Conservation (phyloP, 1,140 invertebrate genomes). For the Heliconius melpomene region DNA sequence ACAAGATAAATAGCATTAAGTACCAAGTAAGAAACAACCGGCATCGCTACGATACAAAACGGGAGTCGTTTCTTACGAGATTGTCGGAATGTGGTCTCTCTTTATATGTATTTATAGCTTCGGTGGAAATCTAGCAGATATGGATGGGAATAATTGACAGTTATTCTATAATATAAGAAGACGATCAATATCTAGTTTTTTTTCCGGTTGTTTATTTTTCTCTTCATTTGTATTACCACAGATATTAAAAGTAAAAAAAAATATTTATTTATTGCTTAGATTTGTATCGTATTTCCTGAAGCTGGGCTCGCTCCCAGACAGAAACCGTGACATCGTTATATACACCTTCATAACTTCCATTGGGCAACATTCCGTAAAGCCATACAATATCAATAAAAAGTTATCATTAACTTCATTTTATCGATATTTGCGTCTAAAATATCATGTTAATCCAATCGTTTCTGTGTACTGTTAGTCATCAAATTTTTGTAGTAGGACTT, state of each 20-base stretch:
- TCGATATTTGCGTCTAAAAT: neutral
- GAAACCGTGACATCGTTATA: too few species aligned
- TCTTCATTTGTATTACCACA: too few species aligned
- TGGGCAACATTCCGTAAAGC: neutral
- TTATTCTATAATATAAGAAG: neutral
- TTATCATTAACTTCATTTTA: neutral
- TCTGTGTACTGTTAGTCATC: neutral
- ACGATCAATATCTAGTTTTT: neutral
- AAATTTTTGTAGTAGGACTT: neutral
- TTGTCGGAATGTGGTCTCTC: slow-evolving; percentile 1
- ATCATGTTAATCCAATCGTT: neutral
- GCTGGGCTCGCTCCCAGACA: neutral
- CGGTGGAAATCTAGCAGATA: neutral
- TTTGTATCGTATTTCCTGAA: slow-evolving; percentile 21
- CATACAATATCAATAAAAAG: neutral
- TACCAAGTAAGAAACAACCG: neutral
- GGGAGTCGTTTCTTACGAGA: neutral
- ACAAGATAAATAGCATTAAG: neutral
- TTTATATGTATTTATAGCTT: slow-evolving; percentile 9
- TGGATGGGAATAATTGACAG: neutral
- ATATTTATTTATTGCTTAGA: neutral
- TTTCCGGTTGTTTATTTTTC: too few species aligned
- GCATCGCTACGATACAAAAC: neutral
- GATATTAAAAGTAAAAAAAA: too few species aligned
- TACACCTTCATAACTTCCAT: too few species aligned